Percentiles rank a stretch among this genome's conserved stretches.
phyloP scores from a whole-genome alignment of 2,888 invertebrate genomes.

The Drosophila nigricruria region DNA sequence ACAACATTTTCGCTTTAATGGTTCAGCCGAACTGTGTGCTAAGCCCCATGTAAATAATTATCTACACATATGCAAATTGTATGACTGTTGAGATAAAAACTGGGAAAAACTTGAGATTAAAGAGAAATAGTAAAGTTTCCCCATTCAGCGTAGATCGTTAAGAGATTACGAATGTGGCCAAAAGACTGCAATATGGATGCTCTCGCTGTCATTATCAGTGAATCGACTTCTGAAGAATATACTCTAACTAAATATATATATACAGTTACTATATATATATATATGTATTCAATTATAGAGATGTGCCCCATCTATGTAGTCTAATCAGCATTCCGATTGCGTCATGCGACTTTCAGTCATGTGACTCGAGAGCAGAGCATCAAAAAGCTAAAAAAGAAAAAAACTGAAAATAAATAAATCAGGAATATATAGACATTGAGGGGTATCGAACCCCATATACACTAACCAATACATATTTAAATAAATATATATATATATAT shows the following conservation, averaged over 20 bases:
- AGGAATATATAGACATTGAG: neutral
- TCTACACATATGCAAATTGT: constrained; percentile 5
- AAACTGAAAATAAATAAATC: constrained; percentile 21
- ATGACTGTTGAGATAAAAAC: neutral
- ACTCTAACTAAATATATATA: neutral
- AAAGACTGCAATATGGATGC: neutral
- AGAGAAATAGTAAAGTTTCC: neutral
- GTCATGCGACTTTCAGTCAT: constrained; percentile 55
- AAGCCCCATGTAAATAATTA: constrained; percentile 30
- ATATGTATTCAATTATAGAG: neutral
- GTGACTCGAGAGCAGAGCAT: constrained; percentile 41
- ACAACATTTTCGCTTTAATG: constrained; percentile 12
- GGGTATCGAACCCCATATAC: constrained; percentile 15
- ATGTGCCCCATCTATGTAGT: constrained; percentile 6
- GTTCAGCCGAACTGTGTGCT: constrained; percentile 31
- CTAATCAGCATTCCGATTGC: constrained; percentile 50
- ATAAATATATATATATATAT: neutral
- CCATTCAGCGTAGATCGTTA: neutral
- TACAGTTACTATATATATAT: constrained; percentile 6
- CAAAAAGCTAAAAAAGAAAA: constrained; percentile 3
- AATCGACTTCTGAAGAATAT: constrained; percentile 3
- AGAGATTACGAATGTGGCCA: neutral
- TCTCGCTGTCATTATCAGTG: neutral
- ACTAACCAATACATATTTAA: constrained; percentile 2
- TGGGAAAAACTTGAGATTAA: constrained; percentile 1